Evolutionary conservation across 1,140 invertebrate genomes (phyloP), one percentile per base, ranked within the genome.

Genomic region (Polypedilum pembai): DNA sequence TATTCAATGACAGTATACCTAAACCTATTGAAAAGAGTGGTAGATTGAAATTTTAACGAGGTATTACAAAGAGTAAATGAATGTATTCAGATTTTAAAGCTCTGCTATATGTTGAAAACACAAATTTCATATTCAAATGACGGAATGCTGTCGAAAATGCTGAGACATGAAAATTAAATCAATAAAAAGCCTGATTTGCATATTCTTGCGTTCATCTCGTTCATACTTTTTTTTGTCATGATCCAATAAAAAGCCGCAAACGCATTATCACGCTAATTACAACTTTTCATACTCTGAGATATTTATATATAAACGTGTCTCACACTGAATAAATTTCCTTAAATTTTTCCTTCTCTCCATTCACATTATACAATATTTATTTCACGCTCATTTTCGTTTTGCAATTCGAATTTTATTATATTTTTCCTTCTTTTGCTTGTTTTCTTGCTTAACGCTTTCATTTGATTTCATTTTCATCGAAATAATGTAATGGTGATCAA

Each of bases 311-410:
- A 33, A 33, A 33, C 45, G 45, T n/a, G 12, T 56, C n/a, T 56
- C 45, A n/a, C 45, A 56, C n/a, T 56, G 45, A 56, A 56, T 56
- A 56, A 56, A 56, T 56, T 56, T 56, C n/a, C 45, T 33, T 33
- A n/a, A 56, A 12, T 56, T 56, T 56, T 45, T 45, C 2, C n/a
- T n/a, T 56, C 12, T 45, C 41, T 56, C 45, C 4, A n/a, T 15
- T 56, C n/a, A 4, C 3, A 56, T 56, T 56, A 56, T 56, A 33
- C 24, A 33, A 33, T 33, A 33, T 33, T 33, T n/a, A n/a, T 56
- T 56, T 56, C 12, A 56, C 45, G 45, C 45, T 56, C 12, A 12
- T 56, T 45, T 56, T 56, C 45, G n/a, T 56, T 56, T 56, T 56
- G 45, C 12, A 56, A 56, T 56, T 56, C 45, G 45, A 56, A 56